Evolutionary conservation across 2,888 invertebrate genomes (phyloP), one percentile per base, ranked within the genome.

Genomic region (Girardia tigrina): DNA sequence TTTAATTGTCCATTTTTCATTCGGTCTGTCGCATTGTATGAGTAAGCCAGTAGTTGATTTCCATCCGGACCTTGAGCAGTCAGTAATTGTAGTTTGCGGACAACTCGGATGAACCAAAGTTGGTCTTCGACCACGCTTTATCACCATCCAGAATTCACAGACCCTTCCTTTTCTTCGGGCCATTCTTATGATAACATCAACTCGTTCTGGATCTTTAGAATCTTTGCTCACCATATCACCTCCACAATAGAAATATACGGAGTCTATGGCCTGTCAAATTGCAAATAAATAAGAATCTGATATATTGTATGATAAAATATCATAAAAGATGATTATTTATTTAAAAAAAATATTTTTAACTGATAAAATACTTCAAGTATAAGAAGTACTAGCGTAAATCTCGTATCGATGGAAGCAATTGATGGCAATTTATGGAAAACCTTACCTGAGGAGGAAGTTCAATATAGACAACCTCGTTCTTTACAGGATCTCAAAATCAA

Each of bases 11-110:
- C 89, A 86, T 76, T 87, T 85, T 77, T 83, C 83, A 80, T 87
- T 86, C 0, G 88, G 87, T 79, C 89, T 88, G 70, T 89, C 79
- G 56, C 88, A 84, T 79, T 88, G 87, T 28, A 90, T 85, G 78
- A 86, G 87, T 42, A 90, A 80, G 8, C 85, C 84, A 0, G 80
- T 82, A 1, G 82, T 82, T 27, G 78, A 76, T 56, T 78, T 78
- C 77, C 79, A 81, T 0, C 77, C 78, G 0, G 73, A 75, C 0
- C 78, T 78, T 71, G 79, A 83, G 8, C 83, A 82, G 79, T 85
- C 85, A 71, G 79, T 79, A 75, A 83, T 77, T 85, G 79, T 29
- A 81, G 88, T 87, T 79, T 88, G 86, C 8, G 88, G 88, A 79
- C 87, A 87, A 78, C 86, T 87, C 29, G 87, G 87, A 75, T 86